Base-by-base conservation (phyloP, 2,113 vertebrate species). In the Brachionichthys hirsutus region DNA sequence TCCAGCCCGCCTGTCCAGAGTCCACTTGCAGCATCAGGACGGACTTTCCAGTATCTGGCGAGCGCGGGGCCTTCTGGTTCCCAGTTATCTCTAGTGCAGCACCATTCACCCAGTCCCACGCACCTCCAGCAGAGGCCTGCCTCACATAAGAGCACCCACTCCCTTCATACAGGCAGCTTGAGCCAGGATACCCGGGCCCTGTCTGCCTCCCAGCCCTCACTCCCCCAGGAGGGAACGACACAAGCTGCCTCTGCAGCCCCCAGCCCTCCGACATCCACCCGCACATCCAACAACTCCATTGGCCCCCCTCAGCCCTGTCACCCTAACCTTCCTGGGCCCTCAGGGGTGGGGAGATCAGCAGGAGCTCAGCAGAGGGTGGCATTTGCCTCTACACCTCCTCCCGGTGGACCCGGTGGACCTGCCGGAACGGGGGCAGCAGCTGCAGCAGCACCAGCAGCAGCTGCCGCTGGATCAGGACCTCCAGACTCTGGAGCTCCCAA, bases 121-220 rank as follows among this genome's bases (percentile, higher is more conserved):
- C 83, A 89, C 68, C 84, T 88, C n/a, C 92, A 93, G n/a, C 88
- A 93, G 80, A 91, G 93, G 42, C 87, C 92, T 38, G 91, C 92
- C 0, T 91, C 90, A n/a, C 92, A 94, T 81, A 94, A 93, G 52
- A 92, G 92, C 70, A 91, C 93, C 42, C 93, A 95, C 56, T 92
- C 93, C 3, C 87, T 96, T 77, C 94, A 92, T 42, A 85, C 92
- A 6, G 90, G 92, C 70, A 93, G 91, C 67, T 88, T 97, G 73
- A 97, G 93, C 78, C 94, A 94, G 50, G 94, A 95, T 45, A 93
- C 91, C 13, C 87, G 95, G 42, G 92, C 91, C 0, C 84, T 97
- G 47, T 98, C 96, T 1, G 94, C 94, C 57, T 98, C 96, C 0
- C 96, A 98, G 87, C 93, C 92, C 75, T 95, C 95, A 24, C 91